Conservation (phyloP, 2,888 invertebrate genomes). For the Hybos culiciformis region DNA sequence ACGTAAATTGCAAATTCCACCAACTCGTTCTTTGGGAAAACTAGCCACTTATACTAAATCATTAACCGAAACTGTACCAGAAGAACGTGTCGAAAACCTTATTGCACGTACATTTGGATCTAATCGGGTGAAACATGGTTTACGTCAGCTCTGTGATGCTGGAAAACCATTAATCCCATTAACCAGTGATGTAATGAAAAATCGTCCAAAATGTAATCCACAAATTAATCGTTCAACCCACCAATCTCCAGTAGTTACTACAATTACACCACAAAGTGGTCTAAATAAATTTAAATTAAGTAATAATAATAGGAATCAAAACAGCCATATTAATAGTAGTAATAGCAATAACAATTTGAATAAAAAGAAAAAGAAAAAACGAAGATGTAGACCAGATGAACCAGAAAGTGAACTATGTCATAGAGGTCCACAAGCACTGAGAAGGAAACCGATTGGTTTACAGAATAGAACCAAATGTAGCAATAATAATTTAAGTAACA, state of each 20-base stretch:
- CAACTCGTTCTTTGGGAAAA: slow-evolving; percentile 52
- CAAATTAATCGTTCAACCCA: background rate
- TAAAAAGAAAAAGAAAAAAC: background rate
- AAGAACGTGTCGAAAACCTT: slow-evolving; percentile 39
- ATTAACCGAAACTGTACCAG: slow-evolving; percentile 44
- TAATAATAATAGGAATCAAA: background rate
- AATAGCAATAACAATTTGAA: background rate
- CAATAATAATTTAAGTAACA: background rate
- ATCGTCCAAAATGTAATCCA: slow-evolving; percentile 33
- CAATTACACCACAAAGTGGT: background rate
- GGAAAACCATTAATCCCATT: slow-evolving; percentile 34
- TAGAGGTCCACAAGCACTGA: background rate
- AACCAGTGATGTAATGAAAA: slow-evolving; percentile 34
- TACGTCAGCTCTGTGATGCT: slow-evolving; percentile 37
- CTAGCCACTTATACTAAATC: slow-evolving; percentile 62
- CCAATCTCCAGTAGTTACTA: background rate
- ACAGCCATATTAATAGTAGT: background rate
- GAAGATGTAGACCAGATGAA: background rate
- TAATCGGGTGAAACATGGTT: slow-evolving; percentile 36
- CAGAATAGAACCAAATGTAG: background rate
- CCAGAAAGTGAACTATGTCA: background rate
- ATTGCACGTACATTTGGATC: slow-evolving; percentile 38
- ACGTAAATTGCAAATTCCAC: slow-evolving; percentile 57
- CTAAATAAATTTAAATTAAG: too few relatives aligned
- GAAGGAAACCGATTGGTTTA: background rate